Conservation (phyloP, 2,113 vertebrate genomes). For the Syrrhaptes paradoxus region DNA sequence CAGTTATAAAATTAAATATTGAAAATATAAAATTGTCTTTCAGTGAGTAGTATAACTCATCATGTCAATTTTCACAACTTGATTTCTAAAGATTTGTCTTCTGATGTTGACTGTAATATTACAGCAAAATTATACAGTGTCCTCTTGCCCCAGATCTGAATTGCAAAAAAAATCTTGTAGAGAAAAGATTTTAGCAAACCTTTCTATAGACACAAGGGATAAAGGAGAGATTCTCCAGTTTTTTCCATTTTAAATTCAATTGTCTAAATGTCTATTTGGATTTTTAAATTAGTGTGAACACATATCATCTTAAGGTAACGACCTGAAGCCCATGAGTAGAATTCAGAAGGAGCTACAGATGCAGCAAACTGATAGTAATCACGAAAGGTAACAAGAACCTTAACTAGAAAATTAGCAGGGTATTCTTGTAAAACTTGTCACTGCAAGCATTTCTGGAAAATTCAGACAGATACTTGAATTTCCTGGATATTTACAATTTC, state of each 20-base stretch:
- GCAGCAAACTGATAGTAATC: neutral
- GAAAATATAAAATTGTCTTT: neutral
- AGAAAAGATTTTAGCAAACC: neutral
- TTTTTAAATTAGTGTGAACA: neutral
- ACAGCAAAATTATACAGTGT: neutral
- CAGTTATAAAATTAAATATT: neutral
- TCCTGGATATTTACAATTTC: slow-evolving; percentile 34
- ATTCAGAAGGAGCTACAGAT: neutral
- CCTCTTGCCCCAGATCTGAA: neutral
- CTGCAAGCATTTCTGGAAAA: slow-evolving; percentile 43
- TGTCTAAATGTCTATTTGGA: neutral
- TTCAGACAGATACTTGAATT: slow-evolving; percentile 24
- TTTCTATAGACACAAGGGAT: neutral
- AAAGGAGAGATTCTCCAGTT: neutral
- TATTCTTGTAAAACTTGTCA: slow-evolving; percentile 17
- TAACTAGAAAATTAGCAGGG: slow-evolving; percentile 30
- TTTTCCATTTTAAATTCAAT: neutral
- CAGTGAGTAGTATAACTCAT: neutral
- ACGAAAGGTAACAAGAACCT: neutral
- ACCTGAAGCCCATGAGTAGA: neutral
- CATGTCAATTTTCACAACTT: neutral
- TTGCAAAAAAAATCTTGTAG: neutral
- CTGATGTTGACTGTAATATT: neutral
- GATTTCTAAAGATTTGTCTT: neutral
- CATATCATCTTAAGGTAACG: neutral